Evolutionary conservation across 2,797 vertebrate genomes (phyloP).

Genomic region (Arctocebus calabarensis): DNA sequence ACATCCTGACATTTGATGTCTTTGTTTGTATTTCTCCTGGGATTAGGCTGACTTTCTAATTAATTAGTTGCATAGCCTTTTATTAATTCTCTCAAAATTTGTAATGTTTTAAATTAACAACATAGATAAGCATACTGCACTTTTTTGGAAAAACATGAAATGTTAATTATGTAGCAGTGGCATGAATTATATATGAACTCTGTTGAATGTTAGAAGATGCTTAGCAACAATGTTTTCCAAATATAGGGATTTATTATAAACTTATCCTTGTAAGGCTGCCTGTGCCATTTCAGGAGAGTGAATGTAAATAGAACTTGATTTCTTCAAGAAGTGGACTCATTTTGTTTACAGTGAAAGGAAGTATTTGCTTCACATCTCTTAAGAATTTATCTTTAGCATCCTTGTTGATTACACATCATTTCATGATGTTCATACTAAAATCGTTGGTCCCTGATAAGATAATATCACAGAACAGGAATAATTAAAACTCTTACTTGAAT

Average conservation of each 20-base stretch:
- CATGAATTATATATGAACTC: conserved; percentile 90
- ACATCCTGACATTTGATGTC: conserved; percentile 57
- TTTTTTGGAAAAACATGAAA: conserved; percentile 84
- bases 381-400: conserved; percentile 86
- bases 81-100: conserved; percentile 82
- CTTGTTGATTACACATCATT: conserved; percentile 85
- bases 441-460: conserved; percentile 84
- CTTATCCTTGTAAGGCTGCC: conserved; percentile 94
- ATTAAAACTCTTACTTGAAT: conserved; percentile 85
- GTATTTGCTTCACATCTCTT: conserved; percentile 86
- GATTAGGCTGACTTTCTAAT: conserved; percentile 76
- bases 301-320: conserved; percentile 94
- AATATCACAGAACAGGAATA: conserved; percentile 84
- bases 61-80: conserved; percentile 77
- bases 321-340: conserved; percentile 91
- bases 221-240: conserved; percentile 92
- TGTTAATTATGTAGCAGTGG: conserved; percentile 90
- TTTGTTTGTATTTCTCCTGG: conserved; percentile 64
- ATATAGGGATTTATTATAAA: conserved; percentile 93
- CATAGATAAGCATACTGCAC: conserved; percentile 81
- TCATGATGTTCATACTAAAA: conserved; percentile 85
- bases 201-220: conserved; percentile 90
- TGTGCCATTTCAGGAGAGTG: conserved; percentile 90
- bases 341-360: conserved; percentile 93
- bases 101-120: conserved; percentile 83